Conservation (phyloP, 2,797 vertebrate genomes). For the Diglossa cyanea region DNA sequence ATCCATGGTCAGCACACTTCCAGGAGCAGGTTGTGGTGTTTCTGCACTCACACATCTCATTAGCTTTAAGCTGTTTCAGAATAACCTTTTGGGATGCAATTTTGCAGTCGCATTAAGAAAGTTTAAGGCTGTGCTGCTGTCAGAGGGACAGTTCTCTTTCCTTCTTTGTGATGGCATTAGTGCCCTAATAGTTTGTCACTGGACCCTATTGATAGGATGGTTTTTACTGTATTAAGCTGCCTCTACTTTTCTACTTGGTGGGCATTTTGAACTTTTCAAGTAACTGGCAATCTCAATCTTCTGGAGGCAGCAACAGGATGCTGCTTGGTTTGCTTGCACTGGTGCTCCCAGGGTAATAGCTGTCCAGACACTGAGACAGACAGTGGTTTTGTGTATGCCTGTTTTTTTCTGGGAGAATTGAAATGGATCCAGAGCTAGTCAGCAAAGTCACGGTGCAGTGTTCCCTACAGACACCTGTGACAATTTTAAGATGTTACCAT, state of each 20-base stretch:
- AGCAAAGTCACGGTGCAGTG: background rate
- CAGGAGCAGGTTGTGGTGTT: fast-evolving
- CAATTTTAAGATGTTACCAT: background rate
- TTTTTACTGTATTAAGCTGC: background rate
- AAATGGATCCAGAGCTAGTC: background rate
- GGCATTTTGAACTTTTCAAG: background rate
- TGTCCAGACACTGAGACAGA: background rate
- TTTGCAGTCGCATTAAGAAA: background rate
- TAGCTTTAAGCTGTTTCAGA: background rate
- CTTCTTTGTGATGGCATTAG: background rate
- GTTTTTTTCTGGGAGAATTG: background rate
- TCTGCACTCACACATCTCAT: background rate
- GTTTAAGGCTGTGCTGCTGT: background rate
- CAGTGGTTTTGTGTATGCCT: background rate
- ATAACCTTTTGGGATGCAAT: background rate
- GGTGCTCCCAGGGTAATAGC: background rate
- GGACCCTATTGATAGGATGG: background rate
- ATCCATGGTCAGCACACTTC: fast-evolving
- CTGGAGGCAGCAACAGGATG: background rate
- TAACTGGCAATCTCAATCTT: background rate
- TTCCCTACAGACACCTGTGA: background rate
- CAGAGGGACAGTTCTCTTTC: background rate
- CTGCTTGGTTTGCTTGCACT: background rate
- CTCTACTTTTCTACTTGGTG: background rate
- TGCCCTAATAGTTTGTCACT: background rate